Percentiles rank a stretch among this genome's conserved stretches.
These are phyloP conservation scores for Clarias laeviceps DNA, from an alignment of 2,797 vertebrate genomes.

Conservation along the genomic window DNA sequence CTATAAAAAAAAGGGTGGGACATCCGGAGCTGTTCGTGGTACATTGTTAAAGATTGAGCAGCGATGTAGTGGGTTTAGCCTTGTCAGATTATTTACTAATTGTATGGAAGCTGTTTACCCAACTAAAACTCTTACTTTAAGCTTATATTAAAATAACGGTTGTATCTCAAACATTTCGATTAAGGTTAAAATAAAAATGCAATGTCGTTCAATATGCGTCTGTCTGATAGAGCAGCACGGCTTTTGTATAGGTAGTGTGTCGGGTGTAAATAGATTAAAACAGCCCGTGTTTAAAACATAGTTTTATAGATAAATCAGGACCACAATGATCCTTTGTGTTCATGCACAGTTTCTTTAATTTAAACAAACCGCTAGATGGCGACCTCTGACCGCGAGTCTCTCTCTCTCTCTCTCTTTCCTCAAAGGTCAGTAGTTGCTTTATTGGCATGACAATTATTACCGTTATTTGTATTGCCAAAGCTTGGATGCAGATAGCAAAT, in stretches of 20 bases:
- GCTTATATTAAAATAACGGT: background rate
- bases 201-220: background rate
- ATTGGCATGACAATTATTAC: no score
- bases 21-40: slow-evolving; percentile 58
- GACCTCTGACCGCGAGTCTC: background rate
- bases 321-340: background rate
- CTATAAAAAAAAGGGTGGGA: slow-evolving; percentile 49
- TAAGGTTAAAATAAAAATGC: background rate
- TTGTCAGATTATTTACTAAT: background rate
- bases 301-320: background rate
- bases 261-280: background rate
- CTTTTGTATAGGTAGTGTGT: background rate
- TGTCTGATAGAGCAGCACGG: background rate
- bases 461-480: no score
- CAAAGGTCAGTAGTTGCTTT: no score
- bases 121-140: background rate
- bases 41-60: slow-evolving; percentile 21
- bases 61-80: background rate
- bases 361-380: slow-evolving; percentile 40
- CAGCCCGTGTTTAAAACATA: background rate
- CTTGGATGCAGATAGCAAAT: no score
- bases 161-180: background rate
- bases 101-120: background rate
- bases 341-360: background rate
- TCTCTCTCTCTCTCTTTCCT: background rate